Conservation (phyloP, 2,888 invertebrate species). For the Campoletis raptor region DNA sequence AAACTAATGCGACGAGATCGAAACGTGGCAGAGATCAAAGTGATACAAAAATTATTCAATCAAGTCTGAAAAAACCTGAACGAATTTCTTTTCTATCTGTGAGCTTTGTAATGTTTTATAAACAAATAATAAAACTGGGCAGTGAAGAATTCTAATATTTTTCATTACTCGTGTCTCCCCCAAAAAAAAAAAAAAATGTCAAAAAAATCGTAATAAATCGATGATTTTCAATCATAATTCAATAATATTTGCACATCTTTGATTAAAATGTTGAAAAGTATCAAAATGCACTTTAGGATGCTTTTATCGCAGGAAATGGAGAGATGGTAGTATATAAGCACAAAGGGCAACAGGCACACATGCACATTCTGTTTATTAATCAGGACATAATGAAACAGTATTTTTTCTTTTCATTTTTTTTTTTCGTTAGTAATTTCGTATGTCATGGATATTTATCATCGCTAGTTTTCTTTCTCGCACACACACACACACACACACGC, state of each 20-base stretch:
- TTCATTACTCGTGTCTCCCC: neutral
- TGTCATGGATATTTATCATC: slow-evolving; percentile 65
- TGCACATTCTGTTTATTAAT: slow-evolving; percentile 85
- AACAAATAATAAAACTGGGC: neutral
- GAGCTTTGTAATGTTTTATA: neutral
- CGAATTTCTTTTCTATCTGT: neutral
- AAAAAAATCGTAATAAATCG: neutral
- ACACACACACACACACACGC: slow-evolving; percentile 22
- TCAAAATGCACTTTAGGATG: slow-evolving; percentile 80
- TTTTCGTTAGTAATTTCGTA: slow-evolving; percentile 70
- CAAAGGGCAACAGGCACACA: slow-evolving; percentile 83
- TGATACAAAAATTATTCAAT: slow-evolving; percentile 13
- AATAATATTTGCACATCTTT: slow-evolving; percentile 10
- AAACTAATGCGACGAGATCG: slow-evolving; percentile 30
- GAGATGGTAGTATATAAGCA: slow-evolving; percentile 68
- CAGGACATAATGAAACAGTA: slow-evolving; percentile 84
- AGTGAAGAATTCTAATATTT: neutral
- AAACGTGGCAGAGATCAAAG: neutral
- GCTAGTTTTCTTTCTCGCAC: slow-evolving; percentile 40
- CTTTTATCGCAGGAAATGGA: slow-evolving; percentile 38
- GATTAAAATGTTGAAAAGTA: slow-evolving; percentile 47
- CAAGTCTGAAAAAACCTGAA: neutral
- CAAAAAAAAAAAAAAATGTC: neutral
- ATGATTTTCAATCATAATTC: neutral
- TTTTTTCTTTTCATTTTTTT: slow-evolving; percentile 70